A percentile compares a stretch with the other conserved stretches of the same genome.
These are phyloP conservation scores for Drosophila differens DNA, from an alignment of 2,888 invertebrate genomes.

Conservation along the genomic window DNA sequence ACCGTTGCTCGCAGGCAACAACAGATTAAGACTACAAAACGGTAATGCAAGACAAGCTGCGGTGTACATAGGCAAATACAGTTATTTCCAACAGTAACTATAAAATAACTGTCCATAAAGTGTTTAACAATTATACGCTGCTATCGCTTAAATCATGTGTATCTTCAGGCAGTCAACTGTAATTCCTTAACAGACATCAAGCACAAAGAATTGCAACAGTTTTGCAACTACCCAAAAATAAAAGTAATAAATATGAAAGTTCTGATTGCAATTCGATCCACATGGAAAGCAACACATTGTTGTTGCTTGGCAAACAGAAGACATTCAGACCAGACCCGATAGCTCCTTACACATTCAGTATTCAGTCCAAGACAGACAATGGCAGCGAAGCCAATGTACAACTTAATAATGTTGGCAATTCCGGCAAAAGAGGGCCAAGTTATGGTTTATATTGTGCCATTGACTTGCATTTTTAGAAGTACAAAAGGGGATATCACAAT, in stretches of 20 bases:
- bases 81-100: too few relatives aligned
- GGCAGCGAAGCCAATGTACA: slow-evolving; percentile 18
- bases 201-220: neutral
- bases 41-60: too few relatives aligned
- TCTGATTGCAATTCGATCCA: neutral
- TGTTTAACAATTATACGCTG: neutral
- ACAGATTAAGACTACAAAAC: too few relatives aligned
- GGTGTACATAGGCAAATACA: too few relatives aligned
- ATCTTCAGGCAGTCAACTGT: neutral
- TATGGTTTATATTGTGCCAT: slow-evolving; percentile 35
- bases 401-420: slow-evolving; percentile 31
- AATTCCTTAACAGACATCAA: neutral
- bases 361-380: slow-evolving; percentile 1
- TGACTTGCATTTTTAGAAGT: slow-evolving; percentile 23
- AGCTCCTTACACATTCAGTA: neutral
- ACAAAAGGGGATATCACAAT: neutral
- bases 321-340: neutral
- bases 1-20: too few relatives aligned
- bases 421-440: slow-evolving; percentile 9
- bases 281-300: neutral
- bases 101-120: neutral
- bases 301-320: neutral
- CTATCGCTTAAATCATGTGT: neutral
- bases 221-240: neutral
- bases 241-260: neutral